Evolutionary conservation across 2,797 vertebrate species (phyloP).

Genomic region (Cryptoprocta ferox): DNA sequence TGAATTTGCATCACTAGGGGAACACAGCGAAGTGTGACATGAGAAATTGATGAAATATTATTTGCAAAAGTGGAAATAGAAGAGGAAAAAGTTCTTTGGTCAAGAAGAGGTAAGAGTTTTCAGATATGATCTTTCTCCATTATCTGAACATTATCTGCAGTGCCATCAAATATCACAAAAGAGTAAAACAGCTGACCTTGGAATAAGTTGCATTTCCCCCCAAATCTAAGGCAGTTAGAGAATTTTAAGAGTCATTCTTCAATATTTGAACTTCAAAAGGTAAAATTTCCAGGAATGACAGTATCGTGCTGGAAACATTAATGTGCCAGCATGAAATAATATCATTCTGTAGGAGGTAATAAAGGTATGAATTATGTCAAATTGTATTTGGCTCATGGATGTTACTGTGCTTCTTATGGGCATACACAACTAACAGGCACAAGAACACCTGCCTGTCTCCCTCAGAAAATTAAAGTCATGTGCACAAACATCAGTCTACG

Average conservation of each 20-base stretch:
- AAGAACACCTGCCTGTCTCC: background rate
- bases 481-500: constrained; percentile 56
- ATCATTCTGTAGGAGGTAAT: constrained; percentile 39
- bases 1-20: background rate
- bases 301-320: constrained; percentile 31
- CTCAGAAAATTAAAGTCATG: constrained; percentile 55
- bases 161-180: constrained; percentile 20
- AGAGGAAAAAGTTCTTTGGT: background rate
- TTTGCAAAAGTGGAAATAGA: constrained; percentile 50
- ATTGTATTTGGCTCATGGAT: constrained; percentile 51
- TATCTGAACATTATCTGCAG: background rate
- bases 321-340: constrained; percentile 46
- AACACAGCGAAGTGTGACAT: background rate
- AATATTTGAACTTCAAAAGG: constrained; percentile 60
- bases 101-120: constrained; percentile 41
- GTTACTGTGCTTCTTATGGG: background rate
- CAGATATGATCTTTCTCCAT: background rate
- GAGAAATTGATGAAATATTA: background rate
- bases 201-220: constrained; percentile 43
- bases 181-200: background rate
- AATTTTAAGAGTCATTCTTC: constrained; percentile 65
- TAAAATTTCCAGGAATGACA: constrained; percentile 35
- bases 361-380: constrained; percentile 56
- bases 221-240: constrained; percentile 41
- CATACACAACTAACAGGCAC: constrained; percentile 59